A percentile compares a stretch with the other conserved stretches of the same genome.
Conservation (phyloP, 2,113 vertebrate species). For the Petrocephalus zakoni region DNA sequence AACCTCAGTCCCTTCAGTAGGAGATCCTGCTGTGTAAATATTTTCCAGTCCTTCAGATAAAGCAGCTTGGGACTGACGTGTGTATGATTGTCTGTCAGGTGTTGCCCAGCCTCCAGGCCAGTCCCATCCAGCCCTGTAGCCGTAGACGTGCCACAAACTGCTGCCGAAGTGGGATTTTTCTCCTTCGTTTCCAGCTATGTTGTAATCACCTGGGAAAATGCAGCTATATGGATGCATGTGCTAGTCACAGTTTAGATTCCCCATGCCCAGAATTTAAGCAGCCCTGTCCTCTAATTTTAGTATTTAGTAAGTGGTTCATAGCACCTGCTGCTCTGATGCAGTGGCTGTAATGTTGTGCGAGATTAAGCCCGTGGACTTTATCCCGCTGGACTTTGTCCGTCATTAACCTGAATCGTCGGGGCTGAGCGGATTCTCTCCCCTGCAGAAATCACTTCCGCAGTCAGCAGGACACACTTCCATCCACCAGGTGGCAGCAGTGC, state of each 20-base stretch:
- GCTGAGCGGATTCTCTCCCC: neutral
- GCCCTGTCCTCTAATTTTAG: neutral
- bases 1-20: neutral
- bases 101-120: neutral
- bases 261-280: neutral
- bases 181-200: neutral
- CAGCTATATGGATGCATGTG: neutral
- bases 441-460: neutral
- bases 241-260: neutral
- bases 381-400: neutral
- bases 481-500: constrained; percentile 44
- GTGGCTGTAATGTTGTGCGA: neutral
- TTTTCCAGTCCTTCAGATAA: neutral
- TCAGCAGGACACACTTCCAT: neutral
- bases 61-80: neutral
- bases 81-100: neutral
- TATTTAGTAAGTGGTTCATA: neutral
- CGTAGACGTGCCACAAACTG: neutral
- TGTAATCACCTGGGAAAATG: neutral
- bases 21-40: neutral
- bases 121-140: neutral
- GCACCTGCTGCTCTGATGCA: neutral
- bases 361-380: neutral
- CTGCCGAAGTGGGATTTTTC: neutral
- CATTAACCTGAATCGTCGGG: neutral